phyloP scores from a whole-genome alignment of 2,888 invertebrate genomes.

The Trichogramma dendrolimi region DNA sequence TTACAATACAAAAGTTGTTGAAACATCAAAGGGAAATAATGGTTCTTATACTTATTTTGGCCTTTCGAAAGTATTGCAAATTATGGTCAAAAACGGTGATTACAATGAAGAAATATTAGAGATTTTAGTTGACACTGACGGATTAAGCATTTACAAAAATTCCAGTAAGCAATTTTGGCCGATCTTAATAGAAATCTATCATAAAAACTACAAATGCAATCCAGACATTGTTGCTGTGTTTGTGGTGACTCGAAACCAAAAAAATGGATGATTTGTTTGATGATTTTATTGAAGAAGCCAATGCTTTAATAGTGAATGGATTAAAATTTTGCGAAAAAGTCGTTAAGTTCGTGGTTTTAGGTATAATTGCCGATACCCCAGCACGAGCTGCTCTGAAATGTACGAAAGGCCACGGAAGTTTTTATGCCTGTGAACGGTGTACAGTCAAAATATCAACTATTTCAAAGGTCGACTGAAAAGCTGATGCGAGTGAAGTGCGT shows the following conservation, averaged over 20 bases:
- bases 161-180: neutral
- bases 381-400: neutral
- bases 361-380: neutral
- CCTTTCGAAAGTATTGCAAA: neutral
- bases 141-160: neutral
- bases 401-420: neutral
- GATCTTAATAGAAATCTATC: constrained; percentile 1
- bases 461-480: too few species aligned
- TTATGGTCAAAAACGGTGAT: neutral
- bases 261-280: neutral
- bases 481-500: too few species aligned
- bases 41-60: neutral
- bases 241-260: neutral
- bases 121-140: neutral
- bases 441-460: too few species aligned
- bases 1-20: neutral
- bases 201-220: neutral
- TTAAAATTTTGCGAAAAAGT: neutral
- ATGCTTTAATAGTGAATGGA: neutral
- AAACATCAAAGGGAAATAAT: neutral
- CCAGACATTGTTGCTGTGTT: neutral
- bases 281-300: neutral
- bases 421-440: too few species aligned
- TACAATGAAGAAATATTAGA: neutral
- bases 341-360: neutral